A percentile compares a stretch with the other conserved stretches of the same genome.
Evolutionary conservation across 2,888 invertebrate genomes (phyloP).

Genomic region (Cheilosia urbana): DNA sequence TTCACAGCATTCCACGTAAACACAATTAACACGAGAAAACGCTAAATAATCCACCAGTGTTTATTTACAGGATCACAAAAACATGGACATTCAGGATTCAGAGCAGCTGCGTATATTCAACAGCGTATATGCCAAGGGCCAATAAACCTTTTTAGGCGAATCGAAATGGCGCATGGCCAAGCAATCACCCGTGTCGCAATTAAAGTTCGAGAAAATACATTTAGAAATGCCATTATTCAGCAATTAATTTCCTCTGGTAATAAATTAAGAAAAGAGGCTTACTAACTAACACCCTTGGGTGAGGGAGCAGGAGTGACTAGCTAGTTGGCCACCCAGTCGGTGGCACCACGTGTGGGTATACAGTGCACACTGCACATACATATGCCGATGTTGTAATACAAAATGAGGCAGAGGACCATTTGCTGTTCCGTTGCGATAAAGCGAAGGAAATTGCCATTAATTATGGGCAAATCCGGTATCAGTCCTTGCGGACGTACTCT

Average conservation of each 20-base stretch:
- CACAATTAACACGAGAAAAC: conserved; percentile 39
- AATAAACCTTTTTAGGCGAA: not conserved
- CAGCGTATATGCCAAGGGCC: not conserved
- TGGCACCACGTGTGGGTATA: not conserved
- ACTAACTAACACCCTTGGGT: conserved; percentile 53
- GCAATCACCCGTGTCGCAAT: conserved; percentile 50
- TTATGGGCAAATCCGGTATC: conserved; percentile 72
- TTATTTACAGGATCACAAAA: conserved; percentile 28
- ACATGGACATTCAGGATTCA: conserved; percentile 23
- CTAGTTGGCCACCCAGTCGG: conserved; percentile 2
- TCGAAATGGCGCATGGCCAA: conserved; percentile 31
- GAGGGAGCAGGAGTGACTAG: conserved; percentile 2
- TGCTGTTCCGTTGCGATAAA: conserved; percentile 65
- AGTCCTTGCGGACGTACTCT: conserved; percentile 66
- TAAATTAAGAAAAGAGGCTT: conserved; percentile 75
- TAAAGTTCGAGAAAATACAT: conserved; percentile 69
- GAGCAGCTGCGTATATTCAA: conserved; percentile 7
- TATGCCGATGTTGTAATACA: conserved; percentile 1
- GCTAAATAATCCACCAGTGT: conserved; percentile 32
- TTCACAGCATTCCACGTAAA: conserved; percentile 41
- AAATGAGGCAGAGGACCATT: conserved; percentile 27
- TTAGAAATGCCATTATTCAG: conserved; percentile 72
- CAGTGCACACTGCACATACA: not conserved
- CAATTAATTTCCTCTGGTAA: conserved; percentile 74
- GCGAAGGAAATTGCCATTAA: conserved; percentile 72